These are phyloP conservation scores for Chauna torquata DNA, from an alignment of 2,113 vertebrate species.

Conservation along the genomic window DNA sequence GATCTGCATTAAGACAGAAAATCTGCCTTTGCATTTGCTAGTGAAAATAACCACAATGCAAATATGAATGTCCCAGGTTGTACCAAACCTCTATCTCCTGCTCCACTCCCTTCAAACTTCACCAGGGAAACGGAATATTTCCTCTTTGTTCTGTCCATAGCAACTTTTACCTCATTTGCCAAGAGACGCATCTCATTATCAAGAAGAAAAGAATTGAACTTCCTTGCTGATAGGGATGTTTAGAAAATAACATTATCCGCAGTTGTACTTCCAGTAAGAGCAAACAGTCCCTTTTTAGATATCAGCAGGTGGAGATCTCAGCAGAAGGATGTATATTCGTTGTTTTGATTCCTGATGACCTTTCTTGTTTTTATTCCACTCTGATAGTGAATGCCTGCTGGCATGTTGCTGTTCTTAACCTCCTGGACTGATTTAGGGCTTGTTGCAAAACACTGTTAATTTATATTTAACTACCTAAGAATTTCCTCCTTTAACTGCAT, in stretches of 20 bases:
- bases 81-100: neutral
- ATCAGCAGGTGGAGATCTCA: conserved; percentile 42
- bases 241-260: conserved; percentile 34
- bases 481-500: conserved; percentile 24
- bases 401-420: neutral
- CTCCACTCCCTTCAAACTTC: fast-evolving
- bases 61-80: neutral
- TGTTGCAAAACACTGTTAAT: conserved; percentile 31
- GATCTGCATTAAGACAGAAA: neutral
- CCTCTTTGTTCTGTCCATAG: neutral
- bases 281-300: neutral
- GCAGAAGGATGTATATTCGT: conserved; percentile 13
- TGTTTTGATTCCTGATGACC: neutral
- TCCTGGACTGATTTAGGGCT: neutral
- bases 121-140: neutral
- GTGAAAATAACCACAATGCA: neutral
- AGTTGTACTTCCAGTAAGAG: conserved; percentile 43
- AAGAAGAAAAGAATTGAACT: conserved; percentile 7
- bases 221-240: conserved; percentile 34
- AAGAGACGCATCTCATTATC: neutral
- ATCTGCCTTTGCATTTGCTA: neutral
- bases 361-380: neutral
- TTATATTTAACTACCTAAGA: conserved; percentile 58
- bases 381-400: neutral
- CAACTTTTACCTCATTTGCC: neutral